These are phyloP conservation scores for Microplitis demolitor DNA, from an alignment of 1,140 invertebrate species.

Conservation along the genomic window DNA sequence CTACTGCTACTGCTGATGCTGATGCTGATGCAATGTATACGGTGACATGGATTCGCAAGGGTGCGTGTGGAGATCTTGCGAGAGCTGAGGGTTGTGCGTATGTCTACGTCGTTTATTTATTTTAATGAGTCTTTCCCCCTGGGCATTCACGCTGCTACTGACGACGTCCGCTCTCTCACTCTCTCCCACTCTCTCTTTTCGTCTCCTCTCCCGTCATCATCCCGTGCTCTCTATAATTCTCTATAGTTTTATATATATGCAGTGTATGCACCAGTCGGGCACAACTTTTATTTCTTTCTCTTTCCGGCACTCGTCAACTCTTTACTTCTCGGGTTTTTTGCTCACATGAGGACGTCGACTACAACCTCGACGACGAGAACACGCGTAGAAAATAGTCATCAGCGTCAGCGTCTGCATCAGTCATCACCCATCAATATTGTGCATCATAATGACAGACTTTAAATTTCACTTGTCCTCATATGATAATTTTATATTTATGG, in stretches of 20 bases:
- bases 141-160: conserved; percentile 27
- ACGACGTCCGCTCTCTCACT: conserved; percentile 34
- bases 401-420: neutral
- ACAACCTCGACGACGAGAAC: too few relatives aligned
- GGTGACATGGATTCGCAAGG: conserved; percentile 17
- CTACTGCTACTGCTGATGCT: too few relatives aligned
- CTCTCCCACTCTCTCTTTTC: neutral
- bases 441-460: neutral
- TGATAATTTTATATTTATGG: neutral
- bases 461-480: neutral
- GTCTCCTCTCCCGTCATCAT: conserved; percentile 7
- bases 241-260: conserved; percentile 9
- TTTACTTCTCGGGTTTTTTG: too few relatives aligned
- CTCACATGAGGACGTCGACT: too few relatives aligned
- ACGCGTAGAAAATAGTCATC: conserved; percentile 11
- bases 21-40: conserved; percentile 4
- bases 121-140: conserved; percentile 53
- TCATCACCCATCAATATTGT: neutral
- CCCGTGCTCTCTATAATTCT: too few relatives aligned
- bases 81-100: neutral
- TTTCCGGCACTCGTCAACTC: conserved; percentile 10
- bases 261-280: neutral
- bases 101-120: conserved; percentile 49
- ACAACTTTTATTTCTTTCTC: neutral
- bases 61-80: conserved; percentile 16